Evolutionary conservation across 2,797 vertebrate species (phyloP).

Genomic region (Fistularia commersonii): DNA sequence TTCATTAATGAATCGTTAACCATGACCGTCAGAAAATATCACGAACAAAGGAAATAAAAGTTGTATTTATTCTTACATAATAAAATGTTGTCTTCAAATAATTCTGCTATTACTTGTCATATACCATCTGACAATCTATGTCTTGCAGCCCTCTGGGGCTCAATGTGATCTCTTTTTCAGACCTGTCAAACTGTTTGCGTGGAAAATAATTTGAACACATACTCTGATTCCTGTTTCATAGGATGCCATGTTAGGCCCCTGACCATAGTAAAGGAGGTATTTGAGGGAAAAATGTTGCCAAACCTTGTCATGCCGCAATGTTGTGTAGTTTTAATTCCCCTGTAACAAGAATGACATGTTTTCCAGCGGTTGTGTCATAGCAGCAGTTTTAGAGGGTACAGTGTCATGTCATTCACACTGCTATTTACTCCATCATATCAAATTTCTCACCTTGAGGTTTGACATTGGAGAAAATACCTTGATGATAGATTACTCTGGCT

Average conservation of each 20-base stretch:
- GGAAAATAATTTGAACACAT: constrained; percentile 17
- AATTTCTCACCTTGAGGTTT: constrained; percentile 9
- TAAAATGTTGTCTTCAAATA: no score
- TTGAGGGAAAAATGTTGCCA: constrained; percentile 4
- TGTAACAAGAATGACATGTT: background rate
- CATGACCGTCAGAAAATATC: no score
- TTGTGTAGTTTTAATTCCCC: background rate
- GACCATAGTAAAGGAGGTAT: constrained; percentile 11
- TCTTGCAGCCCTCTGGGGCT: no score
- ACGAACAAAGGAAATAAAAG: no score
- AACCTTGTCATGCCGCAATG: background rate
- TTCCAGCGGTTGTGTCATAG: constrained; percentile 3
- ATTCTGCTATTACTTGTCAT: no score
- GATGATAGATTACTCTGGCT: no score
- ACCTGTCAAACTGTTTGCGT: constrained; percentile 38
- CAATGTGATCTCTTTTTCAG: background rate
- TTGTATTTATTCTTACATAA: no score
- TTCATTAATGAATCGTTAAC: no score
- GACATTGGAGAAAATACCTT: background rate
- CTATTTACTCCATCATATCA: constrained; percentile 6
- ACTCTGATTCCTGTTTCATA: constrained; percentile 33
- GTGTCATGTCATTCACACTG: constrained; percentile 5
- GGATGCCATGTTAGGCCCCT: constrained; percentile 7
- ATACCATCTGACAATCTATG: no score
- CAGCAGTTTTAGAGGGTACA: constrained; percentile 3